Evolutionary conservation across 2,797 vertebrate species (phyloP).

Genomic region (Nyctalus aviator): DNA sequence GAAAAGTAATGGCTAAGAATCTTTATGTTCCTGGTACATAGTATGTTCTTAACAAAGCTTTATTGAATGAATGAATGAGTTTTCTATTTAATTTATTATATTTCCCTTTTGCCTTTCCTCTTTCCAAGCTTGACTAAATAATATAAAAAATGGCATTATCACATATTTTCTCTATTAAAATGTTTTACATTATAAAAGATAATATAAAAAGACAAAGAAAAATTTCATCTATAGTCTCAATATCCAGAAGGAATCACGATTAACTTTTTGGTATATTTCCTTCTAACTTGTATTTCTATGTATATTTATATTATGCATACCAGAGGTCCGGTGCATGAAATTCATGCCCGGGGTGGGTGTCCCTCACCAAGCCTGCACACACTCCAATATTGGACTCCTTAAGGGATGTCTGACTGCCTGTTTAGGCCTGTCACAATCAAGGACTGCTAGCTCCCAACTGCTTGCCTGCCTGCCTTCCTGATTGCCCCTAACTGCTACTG

Average conservation of each 20-base stretch:
- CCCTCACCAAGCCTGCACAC: no score
- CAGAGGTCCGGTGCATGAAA: no score
- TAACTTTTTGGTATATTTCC: constrained; percentile 39
- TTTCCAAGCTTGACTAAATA: constrained; percentile 17
- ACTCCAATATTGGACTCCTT: no score
- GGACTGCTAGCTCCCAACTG: no score
- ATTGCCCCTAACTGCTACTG: no score
- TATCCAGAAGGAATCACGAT: constrained; percentile 15
- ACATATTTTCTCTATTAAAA: constrained; percentile 16
- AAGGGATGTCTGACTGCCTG: no score
- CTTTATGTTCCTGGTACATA: not conserved
- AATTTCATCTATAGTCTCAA: not conserved
- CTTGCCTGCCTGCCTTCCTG: no score
- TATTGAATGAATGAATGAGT: not conserved
- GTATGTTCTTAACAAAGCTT: not conserved
- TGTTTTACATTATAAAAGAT: not conserved
- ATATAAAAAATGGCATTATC: constrained; percentile 17
- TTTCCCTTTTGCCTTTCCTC: not conserved
- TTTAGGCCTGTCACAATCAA: no score
- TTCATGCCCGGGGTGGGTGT: no score
- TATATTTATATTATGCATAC: constrained; percentile 13
- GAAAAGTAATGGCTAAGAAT: not conserved
- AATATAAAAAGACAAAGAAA: constrained; percentile 26
- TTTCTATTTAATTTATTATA: not conserved
- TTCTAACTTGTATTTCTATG: constrained; percentile 26